Evolutionary conservation across 2,113 vertebrate species (phyloP).

Genomic region (Malaclemys terrapin): DNA sequence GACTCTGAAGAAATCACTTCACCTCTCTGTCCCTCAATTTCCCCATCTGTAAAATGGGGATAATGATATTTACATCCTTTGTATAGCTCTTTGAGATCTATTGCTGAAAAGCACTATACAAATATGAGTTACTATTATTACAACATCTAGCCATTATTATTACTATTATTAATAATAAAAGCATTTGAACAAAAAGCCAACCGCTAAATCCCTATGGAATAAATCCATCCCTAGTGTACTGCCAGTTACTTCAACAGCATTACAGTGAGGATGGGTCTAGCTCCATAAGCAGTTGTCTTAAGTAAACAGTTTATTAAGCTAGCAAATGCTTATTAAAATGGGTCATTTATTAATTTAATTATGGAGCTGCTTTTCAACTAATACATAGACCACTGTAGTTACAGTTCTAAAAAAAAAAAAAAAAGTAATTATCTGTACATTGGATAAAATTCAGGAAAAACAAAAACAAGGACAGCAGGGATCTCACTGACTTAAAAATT

Average conservation of each 20-base stretch:
- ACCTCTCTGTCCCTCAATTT: neutral
- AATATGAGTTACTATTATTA: neutral
- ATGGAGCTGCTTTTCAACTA: neutral
- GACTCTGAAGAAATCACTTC: neutral
- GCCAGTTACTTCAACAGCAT: neutral
- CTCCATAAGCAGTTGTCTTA: neutral
- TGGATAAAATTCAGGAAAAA: neutral
- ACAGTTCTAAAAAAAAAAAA: neutral
- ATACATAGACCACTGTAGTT: neutral
- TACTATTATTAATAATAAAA: neutral
- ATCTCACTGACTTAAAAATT: neutral
- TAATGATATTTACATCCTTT: neutral
- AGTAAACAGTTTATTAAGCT: neutral
- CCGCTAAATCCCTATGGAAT: neutral
- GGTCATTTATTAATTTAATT: neutral
- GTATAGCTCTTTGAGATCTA: neutral
- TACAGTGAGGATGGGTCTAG: neutral
- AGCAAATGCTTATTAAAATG: slow-evolving; percentile 4
- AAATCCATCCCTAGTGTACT: neutral
- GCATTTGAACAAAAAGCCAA: neutral
- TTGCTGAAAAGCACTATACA: neutral
- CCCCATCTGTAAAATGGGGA: neutral
- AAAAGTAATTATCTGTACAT: neutral
- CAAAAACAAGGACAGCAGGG: neutral
- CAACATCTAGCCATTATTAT: neutral